Evolutionary conservation across 2,888 invertebrate genomes (phyloP), one percentile per base, ranked within the genome.

Genomic region (Sinopyrophorus schimmeli): DNA sequence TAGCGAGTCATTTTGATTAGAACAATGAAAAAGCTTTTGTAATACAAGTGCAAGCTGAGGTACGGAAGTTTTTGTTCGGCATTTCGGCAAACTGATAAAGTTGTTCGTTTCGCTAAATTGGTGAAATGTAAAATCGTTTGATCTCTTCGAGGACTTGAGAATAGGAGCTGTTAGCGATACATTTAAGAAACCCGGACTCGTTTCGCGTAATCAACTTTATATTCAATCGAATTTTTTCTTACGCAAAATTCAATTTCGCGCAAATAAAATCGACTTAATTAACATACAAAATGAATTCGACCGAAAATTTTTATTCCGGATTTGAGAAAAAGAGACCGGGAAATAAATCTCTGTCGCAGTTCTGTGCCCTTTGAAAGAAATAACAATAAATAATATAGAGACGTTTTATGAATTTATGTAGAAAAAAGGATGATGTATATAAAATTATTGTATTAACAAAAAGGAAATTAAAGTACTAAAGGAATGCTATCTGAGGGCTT

Each of bases 41-140:
- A n/a, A n/a, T n/a, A n/a, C n/a, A n/a, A n/a, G n/a, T n/a, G n/a
- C n/a, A n/a, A n/a, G n/a, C n/a, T n/a, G n/a, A n/a, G n/a, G n/a
- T n/a, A n/a, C n/a, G n/a, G n/a, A n/a, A n/a, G n/a, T n/a, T n/a
- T n/a, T n/a, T n/a, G n/a, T n/a, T n/a, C n/a, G n/a, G n/a, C n/a
- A n/a, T n/a, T n/a, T n/a, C n/a, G n/a, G n/a, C n/a, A n/a, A n/a
- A n/a, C n/a, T 24, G 46, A 46, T 46, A 46, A 46, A 46, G 27
- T 38, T 38, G 30, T 30, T 40, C 47, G 34, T 47, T 47, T 47
- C 40, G 20, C 28, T 32, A 47, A 47, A 47, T 40, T 39, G 47
- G 40, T 20, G 40, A 47, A 40, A 47, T 40, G 47, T 47, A 40
- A 40, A 47, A 47, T 41, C 47, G 47, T 47, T 47, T 47, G 47